Evolutionary conservation across 2,888 invertebrate genomes (phyloP).

Genomic region (Linyphia triangularis): DNA sequence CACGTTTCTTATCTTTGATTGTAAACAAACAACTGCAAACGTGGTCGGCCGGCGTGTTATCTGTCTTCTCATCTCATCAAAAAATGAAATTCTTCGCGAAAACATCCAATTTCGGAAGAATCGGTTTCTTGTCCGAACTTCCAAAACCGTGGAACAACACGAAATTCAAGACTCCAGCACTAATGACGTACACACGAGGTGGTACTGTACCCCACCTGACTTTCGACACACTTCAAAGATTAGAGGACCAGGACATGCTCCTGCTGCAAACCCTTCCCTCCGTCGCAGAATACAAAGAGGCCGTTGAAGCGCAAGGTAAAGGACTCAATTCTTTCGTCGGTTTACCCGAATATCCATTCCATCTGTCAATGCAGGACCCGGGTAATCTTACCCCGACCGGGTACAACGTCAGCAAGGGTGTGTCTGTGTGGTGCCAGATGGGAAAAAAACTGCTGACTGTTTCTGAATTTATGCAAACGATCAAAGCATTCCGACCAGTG

Average conservation of each 20-base stretch:
- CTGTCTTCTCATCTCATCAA: not conserved
- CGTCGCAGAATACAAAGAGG: slow-evolving; percentile 85
- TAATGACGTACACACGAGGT: slow-evolving; percentile 89
- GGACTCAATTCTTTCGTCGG: slow-evolving; percentile 87
- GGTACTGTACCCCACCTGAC: slow-evolving; percentile 90
- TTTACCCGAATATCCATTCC: slow-evolving; percentile 82
- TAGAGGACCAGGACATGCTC: slow-evolving; percentile 81
- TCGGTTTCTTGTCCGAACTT: slow-evolving; percentile 40
- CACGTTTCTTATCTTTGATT: not conserved
- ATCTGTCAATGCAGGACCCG: slow-evolving; percentile 86
- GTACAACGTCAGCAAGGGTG: slow-evolving; percentile 85
- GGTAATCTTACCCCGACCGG: slow-evolving; percentile 85
- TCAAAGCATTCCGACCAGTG: slow-evolving; percentile 89
- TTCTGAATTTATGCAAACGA: slow-evolving; percentile 87
- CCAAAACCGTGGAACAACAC: slow-evolving; percentile 39
- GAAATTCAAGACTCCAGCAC: slow-evolving; percentile 86
- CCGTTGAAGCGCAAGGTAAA: slow-evolving; percentile 84
- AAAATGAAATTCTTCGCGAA: slow-evolving; percentile 67
- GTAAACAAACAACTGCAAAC: not conserved
- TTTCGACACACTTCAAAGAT: slow-evolving; percentile 78
- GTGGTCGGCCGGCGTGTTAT: not conserved
- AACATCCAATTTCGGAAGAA: slow-evolving; percentile 45
- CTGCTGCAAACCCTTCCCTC: slow-evolving; percentile 87
- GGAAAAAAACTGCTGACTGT: slow-evolving; percentile 86
- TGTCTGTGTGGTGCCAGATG: slow-evolving; percentile 88